Base-by-base conservation (phyloP, 2,888 invertebrate genomes). In the Tuta absoluta region DNA sequence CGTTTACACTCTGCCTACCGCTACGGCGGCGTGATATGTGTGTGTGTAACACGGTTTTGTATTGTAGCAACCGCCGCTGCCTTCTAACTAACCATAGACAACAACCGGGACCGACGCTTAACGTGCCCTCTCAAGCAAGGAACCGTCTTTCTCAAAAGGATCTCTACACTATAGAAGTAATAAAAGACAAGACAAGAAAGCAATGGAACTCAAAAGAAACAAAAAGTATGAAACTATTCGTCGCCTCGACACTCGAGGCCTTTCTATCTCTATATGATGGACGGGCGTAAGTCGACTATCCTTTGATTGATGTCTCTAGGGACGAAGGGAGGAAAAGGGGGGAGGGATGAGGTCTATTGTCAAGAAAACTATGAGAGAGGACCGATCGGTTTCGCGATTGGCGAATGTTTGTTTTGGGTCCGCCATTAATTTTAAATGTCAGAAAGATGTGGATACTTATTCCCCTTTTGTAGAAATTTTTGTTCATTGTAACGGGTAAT, bases 251-350 rank as follows among this genome's bases (percentile, higher is more conserved):
- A 56, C 8, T n/a, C n/a, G 28, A 17, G 33, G 5, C 33, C 12
- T 7, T 17, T n/a, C 24, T 56, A 56, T 56, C 56, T 24, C 17
- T 24, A 33, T 33, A 56, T 33, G 56, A 56, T 33, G 56, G 56
- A 56, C 56, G 56, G 56, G 10, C 53, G 24, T 24, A 56, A 33
- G 56, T 28, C 56, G 33, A 56, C 56, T 56, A 56, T 56, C 56
- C n/a, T 33, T 28, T 56, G 56, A 56, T 56, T 56, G 56, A 56
- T 56, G 56, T 24, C 56, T 24, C 51, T 19, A 12, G 51, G 19
- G 51, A 51, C 51, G 3, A 11, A 23, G 23, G 56, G 17, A 17
- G 17, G 17, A n/a, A 8, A n/a, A 0, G 28, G 33, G 33, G 17
- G 12, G 17, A 10, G 28, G 56, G 56, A 10, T 8, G 56, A 33